Percentiles rank a stretch among this genome's conserved stretches.
Conservation (phyloP, 2,888 invertebrate genomes). For the Seira sanloemensis region DNA sequence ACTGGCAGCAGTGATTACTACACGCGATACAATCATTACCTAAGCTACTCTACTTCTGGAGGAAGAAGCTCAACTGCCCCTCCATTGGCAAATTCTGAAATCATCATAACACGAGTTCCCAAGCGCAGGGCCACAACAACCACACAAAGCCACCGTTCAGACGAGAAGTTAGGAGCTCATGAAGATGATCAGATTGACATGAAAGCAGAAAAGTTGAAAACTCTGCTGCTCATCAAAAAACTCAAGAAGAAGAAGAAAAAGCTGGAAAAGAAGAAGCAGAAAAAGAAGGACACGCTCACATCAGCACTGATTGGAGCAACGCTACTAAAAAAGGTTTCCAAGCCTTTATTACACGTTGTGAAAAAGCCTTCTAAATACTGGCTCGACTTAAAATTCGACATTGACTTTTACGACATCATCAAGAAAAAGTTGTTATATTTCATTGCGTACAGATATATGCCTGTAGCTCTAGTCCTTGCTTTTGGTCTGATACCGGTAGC, state of each 20-base stretch:
- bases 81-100: not conserved
- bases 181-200: constrained; percentile 5
- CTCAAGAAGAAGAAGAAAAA: constrained; percentile 54
- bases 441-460: constrained; percentile 64
- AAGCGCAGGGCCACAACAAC: constrained; percentile 20
- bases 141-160: not conserved
- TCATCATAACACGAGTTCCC: constrained; percentile 23
- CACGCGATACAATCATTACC: constrained; percentile 37
- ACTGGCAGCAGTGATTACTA: constrained; percentile 30
- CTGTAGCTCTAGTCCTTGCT: constrained; percentile 52
- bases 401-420: constrained; percentile 58
- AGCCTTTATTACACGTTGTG: constrained; percentile 27
- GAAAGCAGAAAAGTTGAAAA: constrained; percentile 18
- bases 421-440: constrained; percentile 60
- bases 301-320: constrained; percentile 2
- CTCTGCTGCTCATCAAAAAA: constrained; percentile 44
- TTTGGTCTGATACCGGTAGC: constrained; percentile 50
- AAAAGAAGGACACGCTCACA: constrained; percentile 18
- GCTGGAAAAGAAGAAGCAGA: constrained; percentile 30
- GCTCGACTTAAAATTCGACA: constrained; percentile 64
- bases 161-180: not conserved
- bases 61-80: constrained; percentile 13
- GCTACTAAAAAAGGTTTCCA: constrained; percentile 18
- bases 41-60: constrained; percentile 21
- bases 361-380: constrained; percentile 60